phyloP scores from a whole-genome alignment of 2,888 invertebrate species.

The Chalcis sispes region DNA sequence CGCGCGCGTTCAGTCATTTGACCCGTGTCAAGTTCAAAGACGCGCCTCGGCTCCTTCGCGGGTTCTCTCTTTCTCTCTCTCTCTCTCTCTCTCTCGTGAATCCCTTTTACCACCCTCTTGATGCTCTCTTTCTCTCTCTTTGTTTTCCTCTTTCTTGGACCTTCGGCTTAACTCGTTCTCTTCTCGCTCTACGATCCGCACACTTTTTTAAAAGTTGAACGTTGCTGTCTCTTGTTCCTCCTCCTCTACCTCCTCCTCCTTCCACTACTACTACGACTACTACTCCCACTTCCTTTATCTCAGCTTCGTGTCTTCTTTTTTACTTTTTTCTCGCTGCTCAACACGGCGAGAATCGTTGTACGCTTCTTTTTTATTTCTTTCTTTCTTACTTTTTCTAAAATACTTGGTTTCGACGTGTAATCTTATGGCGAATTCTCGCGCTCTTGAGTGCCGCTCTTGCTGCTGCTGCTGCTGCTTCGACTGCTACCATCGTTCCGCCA shows the following conservation, averaged over 20 bases:
- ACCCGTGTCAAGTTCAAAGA: conserved; percentile 75
- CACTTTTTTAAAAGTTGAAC: neutral
- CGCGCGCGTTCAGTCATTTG: conserved; percentile 65
- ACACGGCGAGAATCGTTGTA: too few relatives aligned
- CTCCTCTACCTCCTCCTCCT: conserved; percentile 1
- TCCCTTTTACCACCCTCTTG: conserved; percentile 44
- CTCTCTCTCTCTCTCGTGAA: too few relatives aligned
- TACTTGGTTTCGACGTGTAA: conserved; percentile 7
- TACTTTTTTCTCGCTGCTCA: neutral
- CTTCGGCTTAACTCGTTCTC: neutral
- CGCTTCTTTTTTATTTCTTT: neutral
- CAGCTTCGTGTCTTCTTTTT: neutral
- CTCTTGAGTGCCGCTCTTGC: conserved; percentile 3
- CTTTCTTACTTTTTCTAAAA: neutral
- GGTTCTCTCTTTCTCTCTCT: conserved; percentile 10
- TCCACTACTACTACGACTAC: too few relatives aligned
- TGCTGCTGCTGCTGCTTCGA: too few relatives aligned
- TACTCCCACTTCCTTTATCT: neutral
- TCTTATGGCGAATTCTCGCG: neutral
- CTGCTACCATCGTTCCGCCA: too few relatives aligned
- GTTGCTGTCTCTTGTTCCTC: neutral
- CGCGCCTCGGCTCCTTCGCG: conserved; percentile 52
- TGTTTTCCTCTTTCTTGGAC: neutral
- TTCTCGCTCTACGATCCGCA: too few relatives aligned
- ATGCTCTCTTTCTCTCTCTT: neutral